Base-by-base conservation (phyloP, 1,140 invertebrate species). In the Aphis craccivora region DNA sequence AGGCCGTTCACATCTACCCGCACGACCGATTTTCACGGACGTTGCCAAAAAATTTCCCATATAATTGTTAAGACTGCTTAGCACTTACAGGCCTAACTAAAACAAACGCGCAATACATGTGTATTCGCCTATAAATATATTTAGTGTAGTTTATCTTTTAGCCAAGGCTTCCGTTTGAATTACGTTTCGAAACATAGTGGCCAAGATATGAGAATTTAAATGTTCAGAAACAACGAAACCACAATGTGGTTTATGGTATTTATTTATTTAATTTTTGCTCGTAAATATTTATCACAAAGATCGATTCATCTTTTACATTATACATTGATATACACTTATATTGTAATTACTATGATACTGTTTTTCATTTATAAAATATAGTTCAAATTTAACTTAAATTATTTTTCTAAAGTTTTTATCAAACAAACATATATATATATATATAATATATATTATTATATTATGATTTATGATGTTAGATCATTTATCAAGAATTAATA, bases 1-100 rank as follows among this genome's bases (percentile, higher is more conserved):
- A 83, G 91, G 91, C 76, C 91, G 76, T 93, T 93, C 91, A 93
- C 91, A 93, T 43, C 37, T 48, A n/a, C 45, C 51, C 37, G 89
- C 37, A 43, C 55, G 23, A n/a, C 22, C 53, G 23, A 67, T 90
- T 90, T 90, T n/a, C 43, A 43, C 37, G 37, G 53, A 43, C 37
- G 89, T 86, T 93, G 91, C 91, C 91, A 93, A 93, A 93, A 83
- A 60, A 93, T 86, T 84, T 76, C 55, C 89, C 25, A 76, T 93
- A 84, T 93, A 55, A 92, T 92, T 92, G 90, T 92, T 51, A 35
- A 83, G 43, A 92, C 90, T 48, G 40, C 45, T 92, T 23, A 37
- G 0, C 55, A 48, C 76, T 45, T 20, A 83, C 45, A 86, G 91
- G 91, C 91, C 91, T 93, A 93, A 86, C 81, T 84, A 53, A 93